Evolutionary conservation across 2,797 vertebrate species (phyloP).

Genomic region (Falco novaeseelandiae): DNA sequence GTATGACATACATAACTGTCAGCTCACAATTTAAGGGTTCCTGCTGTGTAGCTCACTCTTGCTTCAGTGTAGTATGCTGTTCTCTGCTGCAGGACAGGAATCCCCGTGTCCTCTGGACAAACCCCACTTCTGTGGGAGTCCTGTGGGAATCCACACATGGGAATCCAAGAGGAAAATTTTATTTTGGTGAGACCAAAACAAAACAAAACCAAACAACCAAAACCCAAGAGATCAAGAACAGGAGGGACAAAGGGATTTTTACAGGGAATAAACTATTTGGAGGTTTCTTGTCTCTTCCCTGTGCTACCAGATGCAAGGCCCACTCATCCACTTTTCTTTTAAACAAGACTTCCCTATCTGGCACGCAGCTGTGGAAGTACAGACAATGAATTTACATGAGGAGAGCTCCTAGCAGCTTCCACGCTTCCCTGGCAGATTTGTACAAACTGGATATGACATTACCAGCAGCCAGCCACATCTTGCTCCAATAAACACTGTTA

Average conservation of each 20-base stretch:
- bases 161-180: neutral
- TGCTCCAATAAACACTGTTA: constrained; percentile 32
- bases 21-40: neutral
- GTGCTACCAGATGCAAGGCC: neutral
- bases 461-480: constrained; percentile 40
- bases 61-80: neutral
- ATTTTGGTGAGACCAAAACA: neutral
- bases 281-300: neutral
- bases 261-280: neutral
- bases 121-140: neutral
- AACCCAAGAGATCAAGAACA: neutral
- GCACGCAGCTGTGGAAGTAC: constrained; percentile 7
- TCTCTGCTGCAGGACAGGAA: neutral
- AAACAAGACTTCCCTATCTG: neutral
- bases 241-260: neutral
- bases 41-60: neutral
- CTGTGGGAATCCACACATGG: neutral
- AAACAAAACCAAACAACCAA: neutral
- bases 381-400: constrained; percentile 30
- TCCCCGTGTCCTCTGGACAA: neutral
- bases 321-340: neutral
- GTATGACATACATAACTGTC: rapidly evolving
- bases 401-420: constrained; percentile 24
- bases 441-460: constrained; percentile 30
- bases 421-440: constrained; percentile 8